Conservation (phyloP, 1,140 invertebrate genomes). For the Drosophila eugracilis region DNA sequence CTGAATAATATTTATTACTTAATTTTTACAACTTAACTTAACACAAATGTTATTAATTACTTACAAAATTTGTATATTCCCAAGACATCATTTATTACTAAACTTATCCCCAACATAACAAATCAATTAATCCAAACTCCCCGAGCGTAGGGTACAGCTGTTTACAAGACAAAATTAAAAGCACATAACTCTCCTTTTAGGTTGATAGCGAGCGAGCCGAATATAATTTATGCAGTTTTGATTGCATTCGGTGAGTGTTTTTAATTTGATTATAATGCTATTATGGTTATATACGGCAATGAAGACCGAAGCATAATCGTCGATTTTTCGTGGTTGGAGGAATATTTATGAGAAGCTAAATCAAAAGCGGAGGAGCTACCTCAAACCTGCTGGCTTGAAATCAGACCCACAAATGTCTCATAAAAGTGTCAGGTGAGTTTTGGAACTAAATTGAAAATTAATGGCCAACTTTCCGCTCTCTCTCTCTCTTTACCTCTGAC, state of each 20-base stretch:
- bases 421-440: constrained; percentile 60
- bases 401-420: constrained; percentile 58
- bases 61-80: too few relatives aligned
- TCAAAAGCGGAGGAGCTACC: constrained; percentile 43
- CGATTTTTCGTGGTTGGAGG: constrained; percentile 20
- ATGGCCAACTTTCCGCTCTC: constrained; percentile 28
- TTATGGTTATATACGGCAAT: constrained; percentile 70
- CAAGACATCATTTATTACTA: too few relatives aligned
- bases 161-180: constrained; percentile 60
- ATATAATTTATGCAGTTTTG: constrained; percentile 77
- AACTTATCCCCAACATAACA: not conserved
- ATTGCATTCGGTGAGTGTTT: constrained; percentile 78
- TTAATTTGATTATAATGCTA: constrained; percentile 81
- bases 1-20: too few relatives aligned
- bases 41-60: too few relatives aligned
- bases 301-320: constrained; percentile 51
- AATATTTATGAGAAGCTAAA: constrained; percentile 61
- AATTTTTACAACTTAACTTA: too few relatives aligned
- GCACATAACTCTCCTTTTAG: constrained; percentile 62
- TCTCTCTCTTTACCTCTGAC: constrained; percentile 10
- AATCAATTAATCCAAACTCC: not conserved
- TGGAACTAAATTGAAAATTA: constrained; percentile 55
- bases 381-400: constrained; percentile 11
- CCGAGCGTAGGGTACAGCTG: constrained; percentile 24
- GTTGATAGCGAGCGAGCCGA: constrained; percentile 38